Percentiles rank a stretch among this genome's conserved stretches.
Evolutionary conservation across 2,888 invertebrate species (phyloP).

Genomic region (Amorpha juglandis): DNA sequence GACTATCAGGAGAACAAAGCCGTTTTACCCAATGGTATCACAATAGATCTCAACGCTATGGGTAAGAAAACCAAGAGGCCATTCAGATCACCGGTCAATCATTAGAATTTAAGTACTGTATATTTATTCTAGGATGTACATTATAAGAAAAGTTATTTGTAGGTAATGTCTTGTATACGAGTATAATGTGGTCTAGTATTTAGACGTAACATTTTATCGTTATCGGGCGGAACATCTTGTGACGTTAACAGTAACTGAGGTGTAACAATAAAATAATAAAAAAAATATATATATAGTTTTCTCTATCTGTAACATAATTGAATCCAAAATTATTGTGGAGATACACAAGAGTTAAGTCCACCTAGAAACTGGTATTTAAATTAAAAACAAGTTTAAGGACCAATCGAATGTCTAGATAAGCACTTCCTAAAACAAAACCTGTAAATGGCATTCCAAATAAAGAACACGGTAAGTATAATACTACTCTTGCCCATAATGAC

Average conservation of each 20-base stretch:
- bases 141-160: constrained; percentile 60
- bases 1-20: constrained; percentile 90
- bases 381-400: neutral
- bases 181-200: constrained; percentile 10
- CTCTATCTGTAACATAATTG: neutral
- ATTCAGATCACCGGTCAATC: constrained; percentile 80
- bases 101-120: constrained; percentile 63
- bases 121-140: constrained; percentile 79
- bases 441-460: too few species aligned
- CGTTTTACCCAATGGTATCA: constrained; percentile 88
- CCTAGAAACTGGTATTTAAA: neutral
- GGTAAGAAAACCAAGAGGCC: constrained; percentile 90
- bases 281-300: constrained; percentile 33
- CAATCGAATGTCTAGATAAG: neutral
- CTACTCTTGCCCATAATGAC: neutral
- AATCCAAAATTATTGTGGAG: too few species aligned
- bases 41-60: constrained; percentile 88
- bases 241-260: constrained; percentile 12
- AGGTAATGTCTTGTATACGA: constrained; percentile 46
- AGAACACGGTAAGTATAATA: constrained; percentile 28
- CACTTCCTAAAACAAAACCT: constrained; percentile 5
- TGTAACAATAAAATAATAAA: constrained; percentile 27
- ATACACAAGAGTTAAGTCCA: too few species aligned
- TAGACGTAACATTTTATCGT: constrained; percentile 10
- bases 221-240: constrained; percentile 1